Evolutionary conservation across 1,140 invertebrate species (phyloP), one percentile per base, ranked within the genome.

Genomic region (Heliconius congener): DNA sequence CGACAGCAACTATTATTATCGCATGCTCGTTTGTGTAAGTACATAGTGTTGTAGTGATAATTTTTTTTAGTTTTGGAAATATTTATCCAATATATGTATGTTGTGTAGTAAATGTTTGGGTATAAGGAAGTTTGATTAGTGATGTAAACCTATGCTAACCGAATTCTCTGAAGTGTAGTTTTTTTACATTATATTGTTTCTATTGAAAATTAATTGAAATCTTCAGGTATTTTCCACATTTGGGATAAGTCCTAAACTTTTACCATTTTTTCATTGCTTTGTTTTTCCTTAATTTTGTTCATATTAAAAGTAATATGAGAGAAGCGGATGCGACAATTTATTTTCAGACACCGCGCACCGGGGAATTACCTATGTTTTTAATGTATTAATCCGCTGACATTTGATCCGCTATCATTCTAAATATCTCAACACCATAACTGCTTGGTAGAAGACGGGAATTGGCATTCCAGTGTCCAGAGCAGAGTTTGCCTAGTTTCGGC

Each of bases 61-160:
- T 66, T 66, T 66, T 66, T 66, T 66, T 66, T 66, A 66, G 9
- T 66, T 66, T 66, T 27, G 60, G 9, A 66, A 30, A 66, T 66
- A 30, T 66, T 30, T 66, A 30, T 13, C 9, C 11, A 16, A 46
- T 46, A 46, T 46, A 37, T 2, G 34, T 6, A 16, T 46, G 42
- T 23, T 6, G 11, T 66, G 30, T 66, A 18, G 60, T 2, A 66
- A 66, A 66, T 30, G 23, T 66, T 66, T 66, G n/a, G 11, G 11
- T 57, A 57, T 57, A 66, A 66, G 60, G 60, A 23, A 66, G 9
- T 27, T 66, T 8, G 60, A 27, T 66, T 30, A 8, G 19, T 57
- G 55, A 57, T 57, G 55, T 23, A 57, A 57, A 57, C 23, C 8
- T 30, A 27, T 66, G n/a, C 27, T 23, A 66, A 66, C 23, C 2